phyloP scores from a whole-genome alignment of 2,797 vertebrate species.

The Mycteria americana region DNA sequence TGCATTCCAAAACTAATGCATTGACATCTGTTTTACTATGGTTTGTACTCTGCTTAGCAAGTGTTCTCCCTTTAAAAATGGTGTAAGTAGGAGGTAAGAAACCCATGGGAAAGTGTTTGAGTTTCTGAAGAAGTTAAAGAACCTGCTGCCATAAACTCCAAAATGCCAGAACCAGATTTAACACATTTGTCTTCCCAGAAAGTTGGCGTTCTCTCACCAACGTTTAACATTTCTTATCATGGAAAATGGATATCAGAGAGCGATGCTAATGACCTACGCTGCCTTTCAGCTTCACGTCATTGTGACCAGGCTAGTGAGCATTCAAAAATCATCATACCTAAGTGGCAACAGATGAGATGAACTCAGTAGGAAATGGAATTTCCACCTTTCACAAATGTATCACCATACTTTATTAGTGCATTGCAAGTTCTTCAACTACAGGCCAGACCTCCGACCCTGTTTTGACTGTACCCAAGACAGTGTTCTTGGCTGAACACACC shows the following conservation, averaged over 20 bases:
- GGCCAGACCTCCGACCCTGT: neutral
- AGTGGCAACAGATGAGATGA: neutral
- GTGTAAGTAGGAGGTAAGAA: neutral
- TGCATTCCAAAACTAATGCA: neutral
- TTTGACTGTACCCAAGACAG: neutral
- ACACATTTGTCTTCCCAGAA: neutral
- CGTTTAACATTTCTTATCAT: neutral
- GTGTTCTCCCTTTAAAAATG: neutral
- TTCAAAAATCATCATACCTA: neutral
- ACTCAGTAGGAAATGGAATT: neutral
- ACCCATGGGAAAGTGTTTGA: neutral
- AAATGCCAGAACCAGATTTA: neutral
- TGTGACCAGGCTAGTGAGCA: neutral
- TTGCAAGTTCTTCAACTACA: neutral
- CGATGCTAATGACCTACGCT: neutral
- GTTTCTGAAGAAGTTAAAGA: neutral
- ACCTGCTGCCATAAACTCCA: neutral
- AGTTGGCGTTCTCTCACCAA: neutral
- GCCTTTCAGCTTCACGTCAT: neutral
- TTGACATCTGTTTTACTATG: neutral
- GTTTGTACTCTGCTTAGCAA: neutral
- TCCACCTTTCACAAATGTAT: neutral
- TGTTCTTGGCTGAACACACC: rapidly evolving
- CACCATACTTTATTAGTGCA: neutral
- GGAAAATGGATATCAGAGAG: neutral